A percentile compares a stretch with the other conserved stretches of the same genome.
Evolutionary conservation across 2,113 vertebrate species (phyloP).

Genomic region (Grus americana): DNA sequence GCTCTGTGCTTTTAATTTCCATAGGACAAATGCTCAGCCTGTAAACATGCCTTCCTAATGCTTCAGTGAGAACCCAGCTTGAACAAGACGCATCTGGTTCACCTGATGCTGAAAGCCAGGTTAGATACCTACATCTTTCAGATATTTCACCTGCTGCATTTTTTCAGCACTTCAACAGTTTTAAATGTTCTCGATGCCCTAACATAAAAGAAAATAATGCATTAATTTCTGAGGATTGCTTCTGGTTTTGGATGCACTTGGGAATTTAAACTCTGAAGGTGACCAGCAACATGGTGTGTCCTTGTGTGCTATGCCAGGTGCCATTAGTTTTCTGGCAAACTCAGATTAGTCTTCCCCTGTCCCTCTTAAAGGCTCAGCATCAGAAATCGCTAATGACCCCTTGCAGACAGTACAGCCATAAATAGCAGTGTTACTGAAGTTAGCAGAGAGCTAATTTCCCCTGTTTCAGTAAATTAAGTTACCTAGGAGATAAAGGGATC

Average conservation of each 20-base stretch:
- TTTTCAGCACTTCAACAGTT: background rate
- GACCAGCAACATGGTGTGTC: accelerated
- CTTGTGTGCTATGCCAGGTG: background rate
- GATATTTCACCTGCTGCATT: background rate
- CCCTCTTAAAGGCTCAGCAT: background rate
- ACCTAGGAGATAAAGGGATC: constrained; percentile 25
- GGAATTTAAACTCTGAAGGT: background rate
- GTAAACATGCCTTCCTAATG: background rate
- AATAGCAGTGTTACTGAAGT: background rate
- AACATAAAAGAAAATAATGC: background rate
- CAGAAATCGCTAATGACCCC: background rate
- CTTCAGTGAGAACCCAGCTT: background rate
- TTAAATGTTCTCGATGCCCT: background rate
- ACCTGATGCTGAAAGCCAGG: background rate
- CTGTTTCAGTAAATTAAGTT: background rate
- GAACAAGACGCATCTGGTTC: background rate
- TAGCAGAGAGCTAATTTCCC: background rate
- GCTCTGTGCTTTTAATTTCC: background rate
- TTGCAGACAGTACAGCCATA: background rate
- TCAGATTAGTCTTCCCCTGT: background rate
- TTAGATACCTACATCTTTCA: background rate
- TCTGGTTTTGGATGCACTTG: background rate
- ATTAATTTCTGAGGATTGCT: background rate
- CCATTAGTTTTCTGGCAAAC: background rate
- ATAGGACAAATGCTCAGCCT: background rate